Evolutionary conservation across 2,888 invertebrate species (phyloP), one percentile per base, ranked within the genome.

Genomic region (Eumacrocentrus americanus): DNA sequence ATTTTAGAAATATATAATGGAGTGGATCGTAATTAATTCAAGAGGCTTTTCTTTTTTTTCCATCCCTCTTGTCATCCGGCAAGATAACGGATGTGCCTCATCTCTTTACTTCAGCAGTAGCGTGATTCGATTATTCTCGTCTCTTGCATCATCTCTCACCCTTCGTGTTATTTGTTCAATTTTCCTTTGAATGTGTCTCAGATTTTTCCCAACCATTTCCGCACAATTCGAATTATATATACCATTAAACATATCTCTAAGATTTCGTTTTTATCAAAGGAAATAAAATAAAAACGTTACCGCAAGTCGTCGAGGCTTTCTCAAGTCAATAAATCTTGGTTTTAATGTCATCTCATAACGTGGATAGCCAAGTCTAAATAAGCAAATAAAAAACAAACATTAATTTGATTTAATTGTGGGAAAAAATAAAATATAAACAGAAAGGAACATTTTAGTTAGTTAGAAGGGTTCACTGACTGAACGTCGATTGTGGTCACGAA

Each of bases 271-370:
- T n/a, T n/a, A n/a, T n/a, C n/a, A n/a, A n/a, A n/a, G n/a, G n/a
- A 18, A 5, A 22, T 11, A 20, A 20, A 1, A 20, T n/a, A 38
- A 38, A 35, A 16, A 63, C 70, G 75, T 76, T 70, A 82, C 82
- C 81, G 82, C 83, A 22, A 82, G 71, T 52, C 54, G 57, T 12
- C 80, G 76, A 18, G 83, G 83, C 20, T 82, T 76, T 55, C 81
- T 75, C 37, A 82, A 74, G 65, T 82, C 81, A 71, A 77, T 70
- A 63, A 75, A 78, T 51, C 58, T 54, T 48, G 74, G 72, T 23
- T 56, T 55, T 11, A 72, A 61, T 1, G 73, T 66, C 14, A 78
- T 74, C 61, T 79, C 79, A 65, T 59, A 73, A 2, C 79, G 76
- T 2, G 67, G 54, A n/a, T 60, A 47, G 2, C 62, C 52, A 22